Evolutionary conservation across 35 echinoderm and acorn worm genomes (phyloP), one percentile per base, ranked within the genome.

Genomic region (Strongylocentrotus purpuratus): DNA sequence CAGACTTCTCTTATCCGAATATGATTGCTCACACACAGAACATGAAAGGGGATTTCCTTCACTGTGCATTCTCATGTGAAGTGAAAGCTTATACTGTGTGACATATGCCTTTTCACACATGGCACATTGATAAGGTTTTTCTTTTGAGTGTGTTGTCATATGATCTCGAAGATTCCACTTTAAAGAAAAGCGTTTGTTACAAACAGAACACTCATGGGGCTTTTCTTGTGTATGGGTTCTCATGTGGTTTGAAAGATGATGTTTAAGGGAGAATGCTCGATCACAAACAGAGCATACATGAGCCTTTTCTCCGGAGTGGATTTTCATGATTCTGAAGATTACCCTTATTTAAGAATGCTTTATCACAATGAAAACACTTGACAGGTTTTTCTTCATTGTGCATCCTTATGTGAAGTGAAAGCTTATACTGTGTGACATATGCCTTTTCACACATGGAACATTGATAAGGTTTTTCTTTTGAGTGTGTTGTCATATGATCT

Each of bases 151-250:
- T 8, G 25, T 85, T 46, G 61, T 94, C 47, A 50, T 58, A 33
- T 97, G 96, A 48, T 31, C 58, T n/a, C 9, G 46, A 2, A 95
- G 88, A 88, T 94, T 90, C 1, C 65, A 17, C 31, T 85, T 85
- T 1, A 31, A 20, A 20, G 70, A 20, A 31, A 85, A 85, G 17
- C 17, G 4, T 31, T 85, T 85, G 17, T 95, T 86, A 45, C 96
- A 97, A 32, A 86, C 31, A 28, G 41, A 55, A 92, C 96, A 97
- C 31, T 60, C 61, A 92, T 95, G 95, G 13, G 96, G 96, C 94
- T 95, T 97, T 91, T 97, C 96, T 25, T 94, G 94, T 47, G 94
- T 94, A 86, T 97, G 96, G 15, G 92, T 95, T n/a, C 95, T 94
- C 28, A 97, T 46, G 86, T 97, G 96, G 12, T 94, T 97, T 45